Evolutionary conservation across 1,140 invertebrate species (phyloP).

Genomic region (Drosophila pandora): DNA sequence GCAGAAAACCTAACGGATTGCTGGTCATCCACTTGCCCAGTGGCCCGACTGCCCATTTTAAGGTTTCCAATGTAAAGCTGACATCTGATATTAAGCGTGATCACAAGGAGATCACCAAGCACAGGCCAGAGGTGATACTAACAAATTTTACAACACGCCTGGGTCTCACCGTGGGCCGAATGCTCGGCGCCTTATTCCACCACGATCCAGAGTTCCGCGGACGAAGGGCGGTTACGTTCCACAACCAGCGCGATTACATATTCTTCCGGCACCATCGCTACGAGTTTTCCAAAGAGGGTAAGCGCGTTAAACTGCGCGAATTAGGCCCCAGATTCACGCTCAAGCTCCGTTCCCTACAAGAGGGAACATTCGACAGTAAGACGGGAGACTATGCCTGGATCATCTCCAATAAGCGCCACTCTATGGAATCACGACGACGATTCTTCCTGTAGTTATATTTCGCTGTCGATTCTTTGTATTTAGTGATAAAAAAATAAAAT

Average conservation of each 20-base stretch:
- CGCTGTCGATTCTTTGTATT: slow-evolving; percentile 40
- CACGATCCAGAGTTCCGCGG: slow-evolving; percentile 97
- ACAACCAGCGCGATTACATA: slow-evolving; percentile 99
- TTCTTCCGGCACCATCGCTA: slow-evolving; percentile 99
- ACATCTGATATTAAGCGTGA: slow-evolving; percentile 91
- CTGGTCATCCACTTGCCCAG: slow-evolving; percentile 96
- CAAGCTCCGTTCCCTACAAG: slow-evolving; percentile 95
- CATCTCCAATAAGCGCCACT: slow-evolving; percentile 94
- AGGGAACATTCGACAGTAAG: slow-evolving; percentile 98
- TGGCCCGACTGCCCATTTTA: slow-evolving; percentile 97
- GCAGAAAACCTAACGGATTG: slow-evolving; percentile 95
- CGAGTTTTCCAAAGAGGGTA: slow-evolving; percentile 93
- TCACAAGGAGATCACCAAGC: slow-evolving; percentile 91
- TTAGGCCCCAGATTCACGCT: slow-evolving; percentile 98
- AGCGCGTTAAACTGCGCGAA: slow-evolving; percentile 94
- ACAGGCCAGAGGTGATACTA: slow-evolving; percentile 97
- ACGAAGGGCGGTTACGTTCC: slow-evolving; percentile 96
- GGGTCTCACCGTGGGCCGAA: slow-evolving; percentile 94
- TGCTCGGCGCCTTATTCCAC: slow-evolving; percentile 98
- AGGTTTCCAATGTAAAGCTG: slow-evolving; percentile 91
- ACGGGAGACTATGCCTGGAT: slow-evolving; percentile 99
- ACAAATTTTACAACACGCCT: slow-evolving; percentile 98
- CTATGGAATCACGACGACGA: slow-evolving; percentile 95
- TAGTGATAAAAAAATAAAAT: slow-evolving; percentile 51
- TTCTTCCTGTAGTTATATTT: slow-evolving; percentile 90